Conservation (phyloP, 2,888 invertebrate genomes). For the Parochlus steinenii region DNA sequence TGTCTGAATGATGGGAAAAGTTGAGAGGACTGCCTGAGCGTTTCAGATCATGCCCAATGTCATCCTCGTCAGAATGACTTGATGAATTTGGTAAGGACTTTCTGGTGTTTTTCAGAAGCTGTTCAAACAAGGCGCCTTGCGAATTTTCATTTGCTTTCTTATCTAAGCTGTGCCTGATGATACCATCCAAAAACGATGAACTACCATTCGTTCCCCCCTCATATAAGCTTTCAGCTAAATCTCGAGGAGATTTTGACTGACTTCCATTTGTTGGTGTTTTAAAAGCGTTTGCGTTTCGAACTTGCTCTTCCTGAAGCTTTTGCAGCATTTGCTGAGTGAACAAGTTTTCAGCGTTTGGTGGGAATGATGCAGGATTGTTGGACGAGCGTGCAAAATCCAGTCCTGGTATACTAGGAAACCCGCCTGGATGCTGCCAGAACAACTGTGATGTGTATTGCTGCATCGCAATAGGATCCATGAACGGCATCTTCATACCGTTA, state of each 20-base stretch:
- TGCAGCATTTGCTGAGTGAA: slow-evolving; percentile 68
- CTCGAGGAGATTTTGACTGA: slow-evolving; percentile 33
- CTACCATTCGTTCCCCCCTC: slow-evolving; percentile 50
- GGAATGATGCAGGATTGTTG: slow-evolving; percentile 24
- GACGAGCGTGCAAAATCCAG: slow-evolving; percentile 30
- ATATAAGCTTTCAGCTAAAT: slow-evolving; percentile 47
- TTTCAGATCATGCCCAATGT: slow-evolving; percentile 20
- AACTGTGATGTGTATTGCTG: slow-evolving; percentile 48
- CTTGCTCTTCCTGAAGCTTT: slow-evolving; percentile 53
- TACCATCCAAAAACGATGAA: slow-evolving; percentile 55
- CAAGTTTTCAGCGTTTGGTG: slow-evolving; percentile 49
- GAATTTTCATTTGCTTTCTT: slow-evolving; percentile 36
- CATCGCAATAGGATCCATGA: slow-evolving; percentile 43
- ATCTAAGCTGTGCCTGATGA: slow-evolving; percentile 67
- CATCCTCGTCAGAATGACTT: slow-evolving; percentile 28
- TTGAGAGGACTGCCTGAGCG: slow-evolving; percentile 25
- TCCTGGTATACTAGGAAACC: slow-evolving; percentile 36
- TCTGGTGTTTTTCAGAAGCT: slow-evolving; percentile 44
- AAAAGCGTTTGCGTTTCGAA: too few relatives aligned
- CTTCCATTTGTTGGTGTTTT: slow-evolving; percentile 9
- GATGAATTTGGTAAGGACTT: slow-evolving; percentile 32
- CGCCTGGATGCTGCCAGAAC: slow-evolving; percentile 53
- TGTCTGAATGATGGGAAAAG: slow-evolving; percentile 28
- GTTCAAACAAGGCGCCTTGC: slow-evolving; percentile 45
- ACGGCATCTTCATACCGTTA: slow-evolving; percentile 56